These are phyloP conservation scores for Girardia tigrina DNA, from an alignment of 2,888 invertebrate species.

Conservation along the genomic window DNA sequence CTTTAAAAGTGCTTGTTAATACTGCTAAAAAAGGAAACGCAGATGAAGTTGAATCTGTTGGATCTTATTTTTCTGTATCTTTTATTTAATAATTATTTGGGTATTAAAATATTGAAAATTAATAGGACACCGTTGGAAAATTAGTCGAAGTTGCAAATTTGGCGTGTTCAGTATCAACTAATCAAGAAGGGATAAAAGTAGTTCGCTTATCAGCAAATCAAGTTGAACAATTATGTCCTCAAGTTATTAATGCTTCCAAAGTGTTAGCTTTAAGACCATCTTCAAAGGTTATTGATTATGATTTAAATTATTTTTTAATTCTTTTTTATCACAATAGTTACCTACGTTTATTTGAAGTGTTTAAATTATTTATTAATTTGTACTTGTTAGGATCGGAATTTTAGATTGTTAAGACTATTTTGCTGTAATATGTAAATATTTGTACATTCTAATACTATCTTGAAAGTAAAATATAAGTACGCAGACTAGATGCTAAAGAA, in stretches of 20 bases:
- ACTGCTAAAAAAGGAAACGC: slow-evolving; percentile 66
- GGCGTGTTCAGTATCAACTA: slow-evolving; percentile 95
- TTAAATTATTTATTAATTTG: no score
- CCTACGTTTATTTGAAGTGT: no score
- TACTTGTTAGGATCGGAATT: no score
- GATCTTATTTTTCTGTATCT: slow-evolving; percentile 15
- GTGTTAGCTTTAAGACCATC: slow-evolving; percentile 76
- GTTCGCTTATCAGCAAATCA: slow-evolving; percentile 88
- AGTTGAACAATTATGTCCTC: slow-evolving; percentile 82
- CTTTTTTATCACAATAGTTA: no score
- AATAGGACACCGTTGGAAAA: slow-evolving; percentile 91
- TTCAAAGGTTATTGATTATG: slow-evolving; percentile 60
- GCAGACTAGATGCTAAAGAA: no score
- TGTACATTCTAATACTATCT: no score
- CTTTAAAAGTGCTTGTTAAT: slow-evolving; percentile 79
- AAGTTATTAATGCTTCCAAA: slow-evolving; percentile 87
- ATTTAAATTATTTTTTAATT: neutral
- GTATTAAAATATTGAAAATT: slow-evolving; percentile 53
- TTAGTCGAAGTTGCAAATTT: slow-evolving; percentile 82
- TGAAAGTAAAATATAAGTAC: no score
- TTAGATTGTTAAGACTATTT: no score
- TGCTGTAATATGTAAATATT: no score
- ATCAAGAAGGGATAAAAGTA: slow-evolving; percentile 96
- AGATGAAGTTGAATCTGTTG: slow-evolving; percentile 52
- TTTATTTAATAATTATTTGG: neutral